Conservation (phyloP, 2,888 invertebrate species). For the Lymantria dispar region DNA sequence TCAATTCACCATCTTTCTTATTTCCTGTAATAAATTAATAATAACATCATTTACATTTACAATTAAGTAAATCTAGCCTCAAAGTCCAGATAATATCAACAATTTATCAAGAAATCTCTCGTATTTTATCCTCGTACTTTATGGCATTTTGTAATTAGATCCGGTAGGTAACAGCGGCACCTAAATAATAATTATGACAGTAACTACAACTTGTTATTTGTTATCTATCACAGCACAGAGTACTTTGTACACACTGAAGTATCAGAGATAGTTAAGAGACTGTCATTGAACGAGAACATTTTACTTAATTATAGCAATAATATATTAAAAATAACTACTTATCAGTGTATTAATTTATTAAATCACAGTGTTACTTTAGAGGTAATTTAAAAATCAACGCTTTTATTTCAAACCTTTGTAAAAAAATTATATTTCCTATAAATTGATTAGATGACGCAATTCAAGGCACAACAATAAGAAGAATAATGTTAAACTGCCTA, state of each 20-base stretch:
- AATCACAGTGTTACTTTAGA: background rate
- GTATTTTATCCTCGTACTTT: background rate
- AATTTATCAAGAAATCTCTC: background rate
- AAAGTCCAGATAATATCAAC: background rate
- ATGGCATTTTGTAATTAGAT: slow-evolving; percentile 6
- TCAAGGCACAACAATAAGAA: no score
- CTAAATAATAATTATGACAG: slow-evolving; percentile 8
- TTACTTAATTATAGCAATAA: background rate
- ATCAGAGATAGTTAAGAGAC: slow-evolving; percentile 2
- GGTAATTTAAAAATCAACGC: no score
- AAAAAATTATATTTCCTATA: no score
- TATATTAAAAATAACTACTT: background rate
- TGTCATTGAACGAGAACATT: background rate
- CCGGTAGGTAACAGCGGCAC: slow-evolving; percentile 1
- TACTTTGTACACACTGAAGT: slow-evolving; percentile 1
- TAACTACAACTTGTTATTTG: background rate
- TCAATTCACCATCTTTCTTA: no score
- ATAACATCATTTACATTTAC: background rate
- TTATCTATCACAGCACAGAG: background rate
- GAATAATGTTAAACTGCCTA: no score
- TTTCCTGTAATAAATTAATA: no score
- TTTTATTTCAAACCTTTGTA: no score
- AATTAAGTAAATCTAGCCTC: background rate
- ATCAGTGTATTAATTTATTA: background rate
- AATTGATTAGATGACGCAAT: no score